Percentiles rank a stretch among this genome's conserved stretches.
phyloP scores from a whole-genome alignment of 2,113 vertebrate genomes.

The Poecilia latipinna region DNA sequence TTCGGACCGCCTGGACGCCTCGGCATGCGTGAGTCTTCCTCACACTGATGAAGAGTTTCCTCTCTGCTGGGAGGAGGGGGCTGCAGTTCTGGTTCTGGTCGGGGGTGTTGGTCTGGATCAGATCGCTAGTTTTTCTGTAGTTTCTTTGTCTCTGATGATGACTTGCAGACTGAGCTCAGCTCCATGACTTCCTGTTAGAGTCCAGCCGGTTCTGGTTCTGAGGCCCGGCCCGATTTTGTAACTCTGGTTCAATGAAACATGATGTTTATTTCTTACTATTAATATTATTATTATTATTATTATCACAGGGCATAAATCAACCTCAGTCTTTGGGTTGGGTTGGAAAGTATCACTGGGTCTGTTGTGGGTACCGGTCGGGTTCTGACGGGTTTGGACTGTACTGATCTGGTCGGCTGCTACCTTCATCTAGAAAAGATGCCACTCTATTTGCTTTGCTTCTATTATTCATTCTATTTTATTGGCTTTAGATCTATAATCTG shows the following conservation, averaged over 20 bases:
- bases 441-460: not conserved
- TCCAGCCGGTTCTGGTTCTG: too few relatives aligned
- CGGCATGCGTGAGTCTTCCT: constrained; percentile 77
- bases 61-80: too few relatives aligned
- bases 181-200: too few relatives aligned
- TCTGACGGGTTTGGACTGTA: constrained; percentile 3
- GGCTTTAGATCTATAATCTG: not conserved
- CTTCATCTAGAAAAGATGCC: constrained; percentile 18
- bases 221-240: too few relatives aligned
- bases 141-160: constrained; percentile 39
- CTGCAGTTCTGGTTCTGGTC: too few relatives aligned
- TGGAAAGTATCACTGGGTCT: too few relatives aligned
- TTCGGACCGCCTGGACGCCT: constrained; percentile 47
- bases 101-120: constrained; percentile 4
- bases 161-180: constrained; percentile 21
- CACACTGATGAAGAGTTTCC: constrained; percentile 25
- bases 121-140: constrained; percentile 60
- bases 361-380: not conserved
- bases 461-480: constrained; percentile 36
- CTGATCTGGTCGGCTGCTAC: not conserved
- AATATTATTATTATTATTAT: too few relatives aligned
- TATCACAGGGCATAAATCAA: too few relatives aligned
- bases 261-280: too few relatives aligned
- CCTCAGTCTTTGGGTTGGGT: too few relatives aligned
- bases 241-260: too few relatives aligned